Evolutionary conservation across 2,797 vertebrate genomes (phyloP), one percentile per base, ranked within the genome.

Genomic region (Gouania willdenowi): DNA sequence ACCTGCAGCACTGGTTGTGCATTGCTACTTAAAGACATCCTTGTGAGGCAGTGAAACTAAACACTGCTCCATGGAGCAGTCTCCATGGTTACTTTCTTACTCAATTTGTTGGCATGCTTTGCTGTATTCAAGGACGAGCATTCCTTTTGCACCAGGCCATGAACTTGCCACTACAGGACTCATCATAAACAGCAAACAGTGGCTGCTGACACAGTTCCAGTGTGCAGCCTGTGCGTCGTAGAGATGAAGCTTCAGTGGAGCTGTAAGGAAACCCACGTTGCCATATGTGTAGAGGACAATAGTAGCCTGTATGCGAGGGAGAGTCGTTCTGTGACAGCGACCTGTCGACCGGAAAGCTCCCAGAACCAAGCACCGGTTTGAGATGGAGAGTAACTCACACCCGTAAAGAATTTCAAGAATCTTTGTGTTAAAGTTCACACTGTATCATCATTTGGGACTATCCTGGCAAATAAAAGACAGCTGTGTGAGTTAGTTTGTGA

Each of bases 381-480:
- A 28, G 44, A 39, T 21, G 51, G 51, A 70, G 48, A 56, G 75
- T 66, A 81, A 84, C 67, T 58, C 74, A 67, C 66, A 78, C 75
- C 64, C 49, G 42, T 55, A 29, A 83, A 75, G 79, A 87, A 88
- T 87, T 81, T 69, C 58, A 85, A 71, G 77, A 87, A 87, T 87
- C 77, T 12, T 34, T 36, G 77, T 83, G 81, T 82, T 84, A 75
- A 79, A 81, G 76, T 88, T 85, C 71, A 75, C 75, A 79, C 74
- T 75, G 54, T 65, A 75, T 75, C 66, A 60, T 72, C 76, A 76
- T 78, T 70, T 86, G 57, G 1, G 40, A 53, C 72, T 69, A 81
- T 81, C 65, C 62, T 40, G 42, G 69, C 51, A 83, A 84, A 87
- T 84, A 71, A 75, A 75, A 86, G 67, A 49, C 79, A 82, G 73